A percentile compares a stretch with the other conserved stretches of the same genome.
Evolutionary conservation across 2,797 vertebrate species (phyloP).

Genomic region (Pipistrellus pipistrellus): DNA sequence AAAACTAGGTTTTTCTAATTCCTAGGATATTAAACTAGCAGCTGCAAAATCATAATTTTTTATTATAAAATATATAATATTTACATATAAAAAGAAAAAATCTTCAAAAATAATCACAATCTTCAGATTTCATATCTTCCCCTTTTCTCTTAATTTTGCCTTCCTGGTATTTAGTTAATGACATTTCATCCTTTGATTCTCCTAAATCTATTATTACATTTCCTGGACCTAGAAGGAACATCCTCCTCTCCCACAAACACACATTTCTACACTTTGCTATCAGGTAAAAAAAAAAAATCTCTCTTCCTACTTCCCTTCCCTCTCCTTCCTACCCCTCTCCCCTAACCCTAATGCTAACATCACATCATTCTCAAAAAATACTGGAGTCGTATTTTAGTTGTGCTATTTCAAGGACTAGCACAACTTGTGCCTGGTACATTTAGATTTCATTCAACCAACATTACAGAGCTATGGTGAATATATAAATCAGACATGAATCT

Average conservation of each 20-base stretch:
- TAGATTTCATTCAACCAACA: not conserved
- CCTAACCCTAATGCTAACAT: not conserved
- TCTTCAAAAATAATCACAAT: not conserved
- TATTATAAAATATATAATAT: not conserved
- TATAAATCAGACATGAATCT: not conserved
- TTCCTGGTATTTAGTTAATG: not conserved
- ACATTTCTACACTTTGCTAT: not conserved
- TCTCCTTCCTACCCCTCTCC: not conserved
- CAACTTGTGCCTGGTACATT: not conserved
- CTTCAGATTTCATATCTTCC: not conserved
- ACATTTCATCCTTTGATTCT: not conserved
- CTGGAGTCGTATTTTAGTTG: not conserved
- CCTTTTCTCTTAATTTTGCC: not conserved
- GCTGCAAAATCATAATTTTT: conserved; percentile 19
- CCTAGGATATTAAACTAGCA: conserved; percentile 56
- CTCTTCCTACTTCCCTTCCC: not conserved
- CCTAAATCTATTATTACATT: not conserved
- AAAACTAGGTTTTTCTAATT: conserved; percentile 61
- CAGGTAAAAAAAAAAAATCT: not conserved
- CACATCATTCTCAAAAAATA: not conserved
- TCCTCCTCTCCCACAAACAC: not conserved
- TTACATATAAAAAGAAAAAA: conserved; percentile 16
- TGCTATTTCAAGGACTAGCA: not conserved
- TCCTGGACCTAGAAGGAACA: not conserved
- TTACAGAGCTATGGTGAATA: not conserved